A percentile compares a stretch with the other conserved stretches of the same genome.
Evolutionary conservation across 2,113 vertebrate species (phyloP).

Genomic region (Chroicocephalus ridibundus): DNA sequence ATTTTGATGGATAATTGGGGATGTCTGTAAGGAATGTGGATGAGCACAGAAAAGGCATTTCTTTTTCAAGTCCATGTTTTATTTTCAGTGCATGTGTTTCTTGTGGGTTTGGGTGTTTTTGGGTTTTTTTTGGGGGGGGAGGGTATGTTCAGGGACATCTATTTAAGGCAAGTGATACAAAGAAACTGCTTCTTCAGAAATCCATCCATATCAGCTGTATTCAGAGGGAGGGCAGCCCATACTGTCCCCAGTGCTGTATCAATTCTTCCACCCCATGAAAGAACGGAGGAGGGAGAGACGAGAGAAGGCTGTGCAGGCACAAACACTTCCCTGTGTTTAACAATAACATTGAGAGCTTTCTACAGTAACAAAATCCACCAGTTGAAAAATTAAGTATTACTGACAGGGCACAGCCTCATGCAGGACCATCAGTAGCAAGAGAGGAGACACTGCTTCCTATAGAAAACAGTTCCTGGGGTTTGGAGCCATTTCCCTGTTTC

Average conservation of each 20-base stretch:
- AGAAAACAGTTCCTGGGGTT: background rate
- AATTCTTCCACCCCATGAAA: rapidly evolving
- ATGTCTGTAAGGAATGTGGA: background rate
- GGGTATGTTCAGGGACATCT: background rate
- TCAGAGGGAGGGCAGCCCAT: background rate
- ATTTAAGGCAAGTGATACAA: background rate
- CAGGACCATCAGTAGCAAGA: background rate
- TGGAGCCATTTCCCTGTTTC: background rate
- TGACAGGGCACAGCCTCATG: background rate
- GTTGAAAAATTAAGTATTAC: background rate
- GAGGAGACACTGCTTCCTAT: background rate
- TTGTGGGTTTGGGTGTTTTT: background rate
- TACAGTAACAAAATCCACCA: background rate
- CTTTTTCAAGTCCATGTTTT: background rate
- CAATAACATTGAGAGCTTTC: background rate
- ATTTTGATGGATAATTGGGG: background rate
- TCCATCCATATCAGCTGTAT: background rate
- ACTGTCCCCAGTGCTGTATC: background rate
- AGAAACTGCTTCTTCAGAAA: background rate
- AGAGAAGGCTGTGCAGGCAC: background rate
- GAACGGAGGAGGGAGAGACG: background rate
- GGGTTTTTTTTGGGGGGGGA: background rate
- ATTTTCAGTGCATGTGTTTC: background rate
- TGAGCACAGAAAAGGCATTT: background rate
- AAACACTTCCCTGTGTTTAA: background rate